phyloP scores from a whole-genome alignment of 2,797 vertebrate genomes.

The Dromococcyx pavoninus region DNA sequence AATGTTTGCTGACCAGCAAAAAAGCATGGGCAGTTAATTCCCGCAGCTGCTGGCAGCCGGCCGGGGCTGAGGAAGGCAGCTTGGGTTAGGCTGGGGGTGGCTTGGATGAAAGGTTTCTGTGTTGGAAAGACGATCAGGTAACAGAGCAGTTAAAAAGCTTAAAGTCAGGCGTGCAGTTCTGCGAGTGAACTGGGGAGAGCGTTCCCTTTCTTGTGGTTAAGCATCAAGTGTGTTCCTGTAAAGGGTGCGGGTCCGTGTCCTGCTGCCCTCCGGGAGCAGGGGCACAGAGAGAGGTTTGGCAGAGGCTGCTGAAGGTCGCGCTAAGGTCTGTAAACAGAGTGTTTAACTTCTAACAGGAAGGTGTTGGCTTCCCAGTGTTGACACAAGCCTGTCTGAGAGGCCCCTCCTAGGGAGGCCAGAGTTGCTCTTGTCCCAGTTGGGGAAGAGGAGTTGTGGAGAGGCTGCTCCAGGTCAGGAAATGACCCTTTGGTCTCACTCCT shows the following conservation, averaged over 20 bases:
- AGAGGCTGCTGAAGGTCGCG: not conserved
- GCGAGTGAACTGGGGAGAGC: not conserved
- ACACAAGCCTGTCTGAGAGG: constrained; percentile 46
- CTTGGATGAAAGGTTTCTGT: not conserved
- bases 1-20: constrained; percentile 38
- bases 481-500: not conserved
- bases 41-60: not conserved
- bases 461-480: not conserved
- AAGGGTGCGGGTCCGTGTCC: not conserved
- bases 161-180: not conserved
- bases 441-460: constrained; percentile 15
- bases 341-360: constrained; percentile 19
- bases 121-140: not conserved
- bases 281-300: not conserved
- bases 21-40: constrained; percentile 17
- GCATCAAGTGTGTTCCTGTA: not conserved
- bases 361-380: constrained; percentile 54
- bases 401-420: constrained; percentile 11
- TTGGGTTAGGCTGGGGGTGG: not conserved
- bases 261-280: not conserved
- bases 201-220: not conserved
- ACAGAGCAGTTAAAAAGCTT: not conserved
- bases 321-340: constrained; percentile 17
- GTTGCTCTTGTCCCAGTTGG: not conserved
- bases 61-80: not conserved